Conservation (phyloP, 2,888 invertebrate species). For the Trachelus tabidus region DNA sequence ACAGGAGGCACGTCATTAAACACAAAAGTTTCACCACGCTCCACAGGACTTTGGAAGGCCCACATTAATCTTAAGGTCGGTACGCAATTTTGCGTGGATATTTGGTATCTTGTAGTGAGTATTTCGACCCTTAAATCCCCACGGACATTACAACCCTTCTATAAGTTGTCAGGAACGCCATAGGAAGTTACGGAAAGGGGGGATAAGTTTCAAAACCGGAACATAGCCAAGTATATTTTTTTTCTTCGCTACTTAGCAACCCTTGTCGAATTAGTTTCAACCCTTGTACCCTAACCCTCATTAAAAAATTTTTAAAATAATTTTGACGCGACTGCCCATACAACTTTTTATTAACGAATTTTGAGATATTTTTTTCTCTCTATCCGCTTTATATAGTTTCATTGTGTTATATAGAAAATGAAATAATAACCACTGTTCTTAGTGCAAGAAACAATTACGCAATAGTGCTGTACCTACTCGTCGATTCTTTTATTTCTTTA, state of each 20-base stretch:
- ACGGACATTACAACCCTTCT: background rate
- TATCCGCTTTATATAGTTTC: background rate
- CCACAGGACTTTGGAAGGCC: background rate
- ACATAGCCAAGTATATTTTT: background rate
- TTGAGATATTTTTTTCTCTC: background rate
- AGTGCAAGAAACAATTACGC: background rate
- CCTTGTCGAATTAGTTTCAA: background rate
- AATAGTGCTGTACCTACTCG: background rate
- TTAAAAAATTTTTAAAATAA: background rate
- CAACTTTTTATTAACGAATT: background rate
- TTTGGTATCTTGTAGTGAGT: background rate
- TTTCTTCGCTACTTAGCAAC: background rate
- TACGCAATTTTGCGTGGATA: background rate
- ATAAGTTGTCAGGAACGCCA: background rate
- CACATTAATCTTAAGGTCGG: background rate
- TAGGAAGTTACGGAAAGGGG: background rate
- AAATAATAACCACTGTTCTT: background rate
- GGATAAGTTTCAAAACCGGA: background rate
- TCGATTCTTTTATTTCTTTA: background rate
- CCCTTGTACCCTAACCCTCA: background rate
- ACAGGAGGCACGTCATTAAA: constrained; percentile 6
- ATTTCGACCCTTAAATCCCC: background rate
- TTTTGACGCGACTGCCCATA: background rate
- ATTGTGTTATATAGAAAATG: background rate
- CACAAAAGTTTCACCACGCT: background rate